Percentiles rank a stretch among this genome's conserved stretches.
Evolutionary conservation across 2,113 vertebrate genomes (phyloP).

Genomic region (Xenus cinereus): DNA sequence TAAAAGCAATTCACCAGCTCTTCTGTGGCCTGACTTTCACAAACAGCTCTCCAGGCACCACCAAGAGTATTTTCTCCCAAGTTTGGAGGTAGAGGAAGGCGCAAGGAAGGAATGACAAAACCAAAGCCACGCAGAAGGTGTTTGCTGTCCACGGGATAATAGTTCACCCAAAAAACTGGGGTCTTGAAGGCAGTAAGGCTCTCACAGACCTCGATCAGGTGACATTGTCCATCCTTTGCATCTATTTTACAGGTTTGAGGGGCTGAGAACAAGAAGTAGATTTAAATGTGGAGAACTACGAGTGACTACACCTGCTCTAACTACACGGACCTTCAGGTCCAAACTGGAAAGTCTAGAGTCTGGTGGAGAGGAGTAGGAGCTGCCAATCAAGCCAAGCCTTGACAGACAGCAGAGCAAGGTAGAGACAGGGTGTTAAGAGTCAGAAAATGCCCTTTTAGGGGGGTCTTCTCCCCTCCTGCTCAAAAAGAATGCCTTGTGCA

Average conservation of each 20-base stretch:
- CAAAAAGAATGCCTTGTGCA: not conserved
- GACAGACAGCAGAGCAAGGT: not conserved
- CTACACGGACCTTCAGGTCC: not conserved
- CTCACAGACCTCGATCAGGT: not conserved
- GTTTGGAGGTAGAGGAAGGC: not conserved
- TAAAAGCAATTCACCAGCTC: not conserved
- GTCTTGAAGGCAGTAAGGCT: not conserved
- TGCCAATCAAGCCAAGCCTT: not conserved
- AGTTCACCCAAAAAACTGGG: not conserved
- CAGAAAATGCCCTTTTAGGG: not conserved
- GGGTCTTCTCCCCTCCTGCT: not conserved
- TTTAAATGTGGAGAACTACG: not conserved
- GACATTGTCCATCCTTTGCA: not conserved
- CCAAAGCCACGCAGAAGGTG: not conserved
- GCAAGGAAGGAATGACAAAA: fast-evolving
- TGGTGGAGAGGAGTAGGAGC: not conserved
- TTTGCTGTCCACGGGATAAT: not conserved
- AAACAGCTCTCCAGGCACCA: not conserved
- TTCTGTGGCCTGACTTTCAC: not conserved
- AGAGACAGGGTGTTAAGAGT: not conserved
- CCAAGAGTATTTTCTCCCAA: not conserved
- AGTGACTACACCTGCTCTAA: not conserved
- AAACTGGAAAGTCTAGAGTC: not conserved
- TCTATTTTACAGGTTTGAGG: not conserved
- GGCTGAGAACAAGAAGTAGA: not conserved